Evolutionary conservation across 2,797 vertebrate genomes (phyloP).

Genomic region (Merluccius polli): DNA sequence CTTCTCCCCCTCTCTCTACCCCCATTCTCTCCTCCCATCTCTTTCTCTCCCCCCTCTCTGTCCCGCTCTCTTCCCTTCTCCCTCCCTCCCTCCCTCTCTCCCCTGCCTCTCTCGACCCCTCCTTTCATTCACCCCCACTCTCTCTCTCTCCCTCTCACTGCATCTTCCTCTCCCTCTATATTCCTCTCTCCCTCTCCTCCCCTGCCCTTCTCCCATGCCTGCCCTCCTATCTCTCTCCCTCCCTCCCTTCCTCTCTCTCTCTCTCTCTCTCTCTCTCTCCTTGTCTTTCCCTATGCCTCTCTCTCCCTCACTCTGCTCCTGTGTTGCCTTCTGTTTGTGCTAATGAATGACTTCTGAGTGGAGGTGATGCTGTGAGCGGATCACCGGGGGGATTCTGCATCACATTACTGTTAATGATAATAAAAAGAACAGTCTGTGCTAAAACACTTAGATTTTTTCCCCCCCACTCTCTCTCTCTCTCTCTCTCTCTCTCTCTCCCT

Average conservation of each 20-base stretch:
- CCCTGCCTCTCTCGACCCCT: too few species aligned
- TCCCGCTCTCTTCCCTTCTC: too few species aligned
- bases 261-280: conserved; percentile 12
- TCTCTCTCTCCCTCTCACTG: background rate
- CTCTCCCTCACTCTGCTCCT: conserved; percentile 22
- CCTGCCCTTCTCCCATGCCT: background rate
- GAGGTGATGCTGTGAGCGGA: conserved; percentile 71
- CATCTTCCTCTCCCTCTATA: background rate
- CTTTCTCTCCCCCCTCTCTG: too few species aligned
- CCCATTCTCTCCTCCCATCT: too few species aligned
- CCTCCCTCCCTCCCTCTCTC: too few species aligned
- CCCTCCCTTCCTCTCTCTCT: conserved; percentile 10
- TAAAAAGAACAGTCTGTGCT: conserved; percentile 76
- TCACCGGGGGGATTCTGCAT: conserved; percentile 70
- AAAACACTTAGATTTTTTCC: conserved; percentile 64
- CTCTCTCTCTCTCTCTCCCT: conserved; percentile 1
- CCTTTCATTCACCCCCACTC: too few species aligned
- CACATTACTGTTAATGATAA: conserved; percentile 78
- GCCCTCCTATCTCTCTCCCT: conserved; percentile 12
- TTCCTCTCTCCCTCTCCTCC: background rate
- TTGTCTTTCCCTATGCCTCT: conserved; percentile 15
- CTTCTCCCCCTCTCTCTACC: too few species aligned
- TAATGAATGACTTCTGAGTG: conserved; percentile 76
- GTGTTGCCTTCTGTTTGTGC: conserved; percentile 72
- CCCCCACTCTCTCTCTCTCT: background rate